These are phyloP conservation scores for Nannospalax galili DNA, from an alignment of 2,113 vertebrate genomes.

Conservation along the genomic window DNA sequence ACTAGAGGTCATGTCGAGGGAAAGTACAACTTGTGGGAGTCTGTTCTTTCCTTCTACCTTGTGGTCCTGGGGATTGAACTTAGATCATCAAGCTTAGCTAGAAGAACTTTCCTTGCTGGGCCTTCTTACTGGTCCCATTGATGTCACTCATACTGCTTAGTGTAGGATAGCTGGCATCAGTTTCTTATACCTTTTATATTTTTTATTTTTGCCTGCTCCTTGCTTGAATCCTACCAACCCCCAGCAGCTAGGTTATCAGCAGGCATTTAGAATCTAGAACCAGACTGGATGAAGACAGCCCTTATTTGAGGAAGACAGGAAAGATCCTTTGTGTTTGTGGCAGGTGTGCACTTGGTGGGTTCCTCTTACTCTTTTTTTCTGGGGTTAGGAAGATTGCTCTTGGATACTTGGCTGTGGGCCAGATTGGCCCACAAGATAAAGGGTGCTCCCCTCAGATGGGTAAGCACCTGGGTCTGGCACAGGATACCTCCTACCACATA, in stretches of 20 bases:
- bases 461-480: too few species aligned
- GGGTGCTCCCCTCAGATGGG: background rate
- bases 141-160: background rate
- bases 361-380: background rate
- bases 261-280: background rate
- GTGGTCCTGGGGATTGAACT: background rate
- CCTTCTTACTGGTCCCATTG: background rate
- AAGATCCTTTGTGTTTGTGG: background rate
- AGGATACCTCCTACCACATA: too few species aligned
- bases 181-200: background rate
- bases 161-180: background rate
- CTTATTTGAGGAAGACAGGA: background rate
- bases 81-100: background rate
- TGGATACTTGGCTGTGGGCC: background rate
- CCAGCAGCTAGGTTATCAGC: background rate
- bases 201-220: background rate
- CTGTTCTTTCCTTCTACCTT: background rate
- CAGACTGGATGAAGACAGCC: background rate
- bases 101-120: background rate
- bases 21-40: background rate
- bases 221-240: background rate
- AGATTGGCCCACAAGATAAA: background rate
- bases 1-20: background rate
- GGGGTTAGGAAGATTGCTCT: background rate
- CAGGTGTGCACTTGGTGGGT: background rate